Conservation (phyloP, 2,888 invertebrate species). For the Hartigia nigra region DNA sequence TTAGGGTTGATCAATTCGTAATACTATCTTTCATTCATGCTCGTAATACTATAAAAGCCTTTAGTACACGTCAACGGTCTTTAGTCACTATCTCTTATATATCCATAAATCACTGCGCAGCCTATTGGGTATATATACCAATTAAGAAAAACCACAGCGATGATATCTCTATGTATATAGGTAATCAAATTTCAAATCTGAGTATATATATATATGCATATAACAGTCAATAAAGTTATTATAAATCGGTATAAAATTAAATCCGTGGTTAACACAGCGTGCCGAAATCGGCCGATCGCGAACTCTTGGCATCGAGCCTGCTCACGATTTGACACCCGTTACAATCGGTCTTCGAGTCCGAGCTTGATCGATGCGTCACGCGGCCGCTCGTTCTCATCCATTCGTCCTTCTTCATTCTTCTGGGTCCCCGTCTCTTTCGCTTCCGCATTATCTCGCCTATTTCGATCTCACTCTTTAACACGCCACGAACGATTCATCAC, state of each 20-base stretch:
- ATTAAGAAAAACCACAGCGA: no score
- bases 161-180: neutral
- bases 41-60: constrained; percentile 1
- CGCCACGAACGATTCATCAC: constrained; percentile 9
- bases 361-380: constrained; percentile 5
- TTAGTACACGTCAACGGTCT: neutral
- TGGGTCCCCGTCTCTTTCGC: constrained; percentile 9
- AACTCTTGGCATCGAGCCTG: neutral
- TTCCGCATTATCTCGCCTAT: constrained; percentile 6
- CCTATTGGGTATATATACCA: no score
- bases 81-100: neutral
- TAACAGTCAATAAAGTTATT: neutral
- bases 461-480: constrained; percentile 28
- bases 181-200: neutral
- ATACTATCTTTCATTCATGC: constrained; percentile 34
- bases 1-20: constrained; percentile 49
- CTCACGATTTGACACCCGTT: neutral
- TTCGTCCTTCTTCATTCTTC: constrained; percentile 23
- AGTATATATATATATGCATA: neutral
- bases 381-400: constrained; percentile 17
- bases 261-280: neutral
- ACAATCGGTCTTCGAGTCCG: neutral
- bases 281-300: neutral
- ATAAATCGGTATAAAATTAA: neutral
- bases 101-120: no score